phyloP scores from a whole-genome alignment of 2,888 invertebrate genomes.

The Lasioglossum morio region DNA sequence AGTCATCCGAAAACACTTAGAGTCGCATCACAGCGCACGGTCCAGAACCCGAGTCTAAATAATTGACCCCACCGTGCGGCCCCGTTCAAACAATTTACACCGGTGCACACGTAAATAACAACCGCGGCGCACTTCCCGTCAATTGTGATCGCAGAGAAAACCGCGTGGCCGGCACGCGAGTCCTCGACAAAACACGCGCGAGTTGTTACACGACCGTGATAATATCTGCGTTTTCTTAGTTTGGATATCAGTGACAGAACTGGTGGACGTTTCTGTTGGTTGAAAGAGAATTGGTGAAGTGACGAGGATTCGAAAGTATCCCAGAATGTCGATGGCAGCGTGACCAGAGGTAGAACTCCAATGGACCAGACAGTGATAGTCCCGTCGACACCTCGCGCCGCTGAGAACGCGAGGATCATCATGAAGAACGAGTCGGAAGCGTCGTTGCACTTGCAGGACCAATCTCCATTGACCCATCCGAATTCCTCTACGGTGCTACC shows the following conservation, averaged over 20 bases:
- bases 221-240: background rate
- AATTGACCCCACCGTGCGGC: constrained; percentile 68
- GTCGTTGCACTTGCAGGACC: constrained; percentile 64
- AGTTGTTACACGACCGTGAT: background rate
- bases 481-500: constrained; percentile 43
- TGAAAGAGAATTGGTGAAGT: background rate
- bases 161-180: constrained; percentile 47
- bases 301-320: background rate
- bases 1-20: constrained; percentile 79
- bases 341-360: constrained; percentile 45
- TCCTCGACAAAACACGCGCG: constrained; percentile 4
- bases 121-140: constrained; percentile 31
- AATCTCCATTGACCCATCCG: constrained; percentile 52
- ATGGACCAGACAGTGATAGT: constrained; percentile 71
- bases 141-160: constrained; percentile 45
- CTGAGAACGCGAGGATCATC: constrained; percentile 50
- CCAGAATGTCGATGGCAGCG: constrained; percentile 41
- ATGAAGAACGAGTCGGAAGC: constrained; percentile 81
- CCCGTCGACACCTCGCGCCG: constrained; percentile 53
- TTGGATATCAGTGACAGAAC: background rate
- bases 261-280: background rate
- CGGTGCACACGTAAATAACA: constrained; percentile 61
- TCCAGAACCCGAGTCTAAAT: constrained; percentile 64
- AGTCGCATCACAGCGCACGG: constrained; percentile 61
- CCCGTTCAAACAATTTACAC: constrained; percentile 73